Percentiles rank a stretch among this genome's conserved stretches.
phyloP scores from a whole-genome alignment of 2,797 vertebrate species.

The Ciconia nigra region DNA sequence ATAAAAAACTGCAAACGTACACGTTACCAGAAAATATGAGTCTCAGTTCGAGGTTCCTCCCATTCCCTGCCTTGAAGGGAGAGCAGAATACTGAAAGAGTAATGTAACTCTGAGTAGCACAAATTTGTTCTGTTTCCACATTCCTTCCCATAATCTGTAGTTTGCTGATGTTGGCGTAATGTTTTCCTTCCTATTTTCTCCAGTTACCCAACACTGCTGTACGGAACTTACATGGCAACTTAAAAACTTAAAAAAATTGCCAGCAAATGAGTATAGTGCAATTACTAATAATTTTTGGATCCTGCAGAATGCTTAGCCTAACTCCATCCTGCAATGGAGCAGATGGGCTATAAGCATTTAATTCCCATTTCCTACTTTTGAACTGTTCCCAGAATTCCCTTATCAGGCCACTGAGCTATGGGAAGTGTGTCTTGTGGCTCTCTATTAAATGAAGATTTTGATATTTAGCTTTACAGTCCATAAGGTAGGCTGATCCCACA shows the following conservation, averaged over 20 bases:
- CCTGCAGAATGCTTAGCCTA: not conserved
- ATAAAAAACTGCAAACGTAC: not conserved
- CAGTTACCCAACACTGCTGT: not conserved
- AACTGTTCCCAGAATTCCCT: not conserved
- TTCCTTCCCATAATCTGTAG: not conserved
- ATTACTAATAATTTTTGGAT: not conserved
- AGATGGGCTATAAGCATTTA: not conserved
- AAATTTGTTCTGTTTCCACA: not conserved
- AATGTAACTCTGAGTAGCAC: not conserved
- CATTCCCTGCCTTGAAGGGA: not conserved
- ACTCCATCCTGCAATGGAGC: not conserved
- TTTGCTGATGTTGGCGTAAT: not conserved
- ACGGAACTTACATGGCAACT: not conserved
- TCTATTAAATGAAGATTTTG: not conserved
- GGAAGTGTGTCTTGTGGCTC: not conserved
- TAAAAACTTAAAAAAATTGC: not conserved
- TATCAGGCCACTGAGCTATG: not conserved
- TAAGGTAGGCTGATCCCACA: not conserved
- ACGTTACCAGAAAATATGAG: not conserved
- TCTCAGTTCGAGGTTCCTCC: not conserved
- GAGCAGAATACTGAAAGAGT: not conserved
- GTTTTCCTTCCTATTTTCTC: slow-evolving; percentile 22
- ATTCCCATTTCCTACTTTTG: not conserved
- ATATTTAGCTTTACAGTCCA: not conserved
- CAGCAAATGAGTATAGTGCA: not conserved